Base-by-base conservation (phyloP, 2,797 vertebrate species). In the Sylvilagus floridanus region DNA sequence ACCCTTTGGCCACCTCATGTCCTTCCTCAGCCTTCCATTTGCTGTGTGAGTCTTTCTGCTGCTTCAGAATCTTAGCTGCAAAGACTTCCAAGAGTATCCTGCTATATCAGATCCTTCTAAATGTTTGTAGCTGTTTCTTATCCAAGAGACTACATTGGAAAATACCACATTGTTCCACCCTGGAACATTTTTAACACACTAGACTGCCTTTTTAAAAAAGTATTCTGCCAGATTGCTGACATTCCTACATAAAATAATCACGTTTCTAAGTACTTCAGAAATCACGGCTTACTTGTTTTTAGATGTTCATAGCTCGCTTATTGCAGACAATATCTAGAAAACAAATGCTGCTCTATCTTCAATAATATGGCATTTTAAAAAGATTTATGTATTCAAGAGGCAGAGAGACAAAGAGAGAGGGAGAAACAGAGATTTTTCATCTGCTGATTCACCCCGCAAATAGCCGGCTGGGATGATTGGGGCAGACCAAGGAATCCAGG, bases 81-180 rank as follows among this genome's bases (percentile, higher is more conserved):
- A 90, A 22, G 57, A 54, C 95, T 96, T 95, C 86, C 82, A 88
- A 0, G 60, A 90, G 21, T 50, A 11, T 37, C 88, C 57, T 94
- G 50, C 14, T 69, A 19, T 42, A 72, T 83, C 54, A 93, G 32
- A 57, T 84, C 77, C 84, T 95, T 93, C 90, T 19, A 85, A 90
- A 52, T 47, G 93, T 95, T 93, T 97, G 60, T 81, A 78, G 93
- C 32, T 72, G 1, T 83, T 96, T 96, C 60, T 96, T 97, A 96
- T 93, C 88, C 88, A 92, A 93, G 50, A 88, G 47, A 91, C 57
- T 94, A 42, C 75, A 17, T 57, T 92, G 71, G 63, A 76, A 37
- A 62, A 77, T 32, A 54, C 1, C 88, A 84, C 30, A 87, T 79
- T 96, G 50, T 77, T 91, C 28, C 4, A 75, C 35, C 16, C 47